Conservation (phyloP, 2,797 vertebrate genomes). For the Fringilla coelebs region DNA sequence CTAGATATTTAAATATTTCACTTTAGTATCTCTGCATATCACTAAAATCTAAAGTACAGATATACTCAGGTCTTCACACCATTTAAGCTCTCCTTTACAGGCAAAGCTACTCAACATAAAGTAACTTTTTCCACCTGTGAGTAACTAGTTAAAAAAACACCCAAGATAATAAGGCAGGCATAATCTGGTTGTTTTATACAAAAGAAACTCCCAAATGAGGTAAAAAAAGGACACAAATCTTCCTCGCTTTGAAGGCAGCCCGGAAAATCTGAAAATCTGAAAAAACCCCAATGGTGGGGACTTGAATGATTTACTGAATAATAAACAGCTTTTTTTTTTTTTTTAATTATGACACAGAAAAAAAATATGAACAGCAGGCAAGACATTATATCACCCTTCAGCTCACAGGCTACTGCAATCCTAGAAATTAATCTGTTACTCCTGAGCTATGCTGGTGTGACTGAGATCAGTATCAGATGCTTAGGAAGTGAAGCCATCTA, state of each 20-base stretch:
- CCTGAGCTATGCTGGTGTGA: background rate
- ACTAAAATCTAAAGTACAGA: background rate
- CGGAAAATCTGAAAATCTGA: background rate
- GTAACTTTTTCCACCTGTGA: background rate
- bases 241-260: background rate
- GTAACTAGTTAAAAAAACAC: background rate
- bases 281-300: rapidly evolving
- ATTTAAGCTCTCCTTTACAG: background rate
- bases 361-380: background rate
- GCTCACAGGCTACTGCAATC: background rate
- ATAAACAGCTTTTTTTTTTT: background rate
- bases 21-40: background rate
- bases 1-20: background rate
- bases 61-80: background rate
- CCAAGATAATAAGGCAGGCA: background rate
- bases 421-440: background rate
- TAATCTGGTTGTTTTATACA: background rate
- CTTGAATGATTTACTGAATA: background rate
- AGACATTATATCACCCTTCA: background rate
- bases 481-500: background rate
- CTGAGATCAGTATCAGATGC: background rate
- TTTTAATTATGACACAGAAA: background rate
- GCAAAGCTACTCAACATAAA: background rate
- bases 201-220: background rate
- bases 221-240: background rate